Percentiles rank a stretch among this genome's conserved stretches.
Evolutionary conservation across 2,113 vertebrate genomes (phyloP).

Genomic region (Herpetotheres cachinnans): DNA sequence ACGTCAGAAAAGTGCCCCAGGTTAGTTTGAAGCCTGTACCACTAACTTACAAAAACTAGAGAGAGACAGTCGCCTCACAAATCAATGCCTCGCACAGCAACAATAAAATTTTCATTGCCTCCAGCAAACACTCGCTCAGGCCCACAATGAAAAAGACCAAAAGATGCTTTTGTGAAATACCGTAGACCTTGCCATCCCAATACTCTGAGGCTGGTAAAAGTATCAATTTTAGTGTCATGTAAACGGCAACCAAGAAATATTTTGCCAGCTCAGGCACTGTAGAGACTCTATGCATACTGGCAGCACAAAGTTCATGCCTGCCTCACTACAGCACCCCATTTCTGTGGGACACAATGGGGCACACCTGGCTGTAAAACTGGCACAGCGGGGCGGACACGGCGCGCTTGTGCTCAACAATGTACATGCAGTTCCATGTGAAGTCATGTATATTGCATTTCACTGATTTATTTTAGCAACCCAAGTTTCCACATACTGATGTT

Average conservation of each 20-base stretch:
- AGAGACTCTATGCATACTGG: background rate
- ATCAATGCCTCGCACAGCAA: background rate
- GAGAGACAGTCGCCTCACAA: background rate
- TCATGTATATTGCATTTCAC: constrained; percentile 66
- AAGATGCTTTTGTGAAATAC: background rate
- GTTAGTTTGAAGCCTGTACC: background rate
- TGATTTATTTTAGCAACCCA: constrained; percentile 68
- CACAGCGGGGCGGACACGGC: background rate
- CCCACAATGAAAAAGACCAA: background rate
- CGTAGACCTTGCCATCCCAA: background rate
- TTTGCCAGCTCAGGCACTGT: background rate
- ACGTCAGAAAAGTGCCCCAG: background rate
- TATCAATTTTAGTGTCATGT: background rate
- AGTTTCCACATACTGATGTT: constrained; percentile 66
- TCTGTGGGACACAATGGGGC: background rate
- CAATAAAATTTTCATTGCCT: background rate
- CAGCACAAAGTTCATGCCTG: background rate
- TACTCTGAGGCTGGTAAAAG: background rate
- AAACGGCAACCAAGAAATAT: background rate
- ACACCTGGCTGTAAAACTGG: background rate
- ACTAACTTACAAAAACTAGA: background rate
- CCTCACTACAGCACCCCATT: background rate
- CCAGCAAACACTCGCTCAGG: background rate
- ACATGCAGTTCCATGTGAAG: constrained; percentile 49
- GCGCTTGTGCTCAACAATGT: constrained; percentile 12